Conservation (phyloP, 2,113 vertebrate species). For the Rhinolophus sinicus region DNA sequence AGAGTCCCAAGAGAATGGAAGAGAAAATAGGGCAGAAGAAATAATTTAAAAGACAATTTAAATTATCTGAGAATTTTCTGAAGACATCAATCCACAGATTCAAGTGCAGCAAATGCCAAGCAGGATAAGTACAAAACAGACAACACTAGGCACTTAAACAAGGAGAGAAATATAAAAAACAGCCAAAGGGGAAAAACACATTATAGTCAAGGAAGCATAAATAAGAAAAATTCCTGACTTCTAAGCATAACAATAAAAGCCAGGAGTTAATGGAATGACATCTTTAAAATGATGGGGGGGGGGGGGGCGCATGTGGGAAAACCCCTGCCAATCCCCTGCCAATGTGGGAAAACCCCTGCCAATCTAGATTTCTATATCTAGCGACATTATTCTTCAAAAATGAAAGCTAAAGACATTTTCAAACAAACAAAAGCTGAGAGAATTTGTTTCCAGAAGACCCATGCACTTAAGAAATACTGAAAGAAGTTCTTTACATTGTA, state of each 20-base stretch:
- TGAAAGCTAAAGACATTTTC: neutral
- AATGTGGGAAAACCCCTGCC: neutral
- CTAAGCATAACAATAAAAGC: neutral
- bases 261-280: neutral
- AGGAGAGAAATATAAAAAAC: neutral
- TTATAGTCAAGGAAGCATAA: neutral
- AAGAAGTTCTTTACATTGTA: neutral
- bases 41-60: neutral
- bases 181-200: neutral
- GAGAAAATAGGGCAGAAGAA: neutral
- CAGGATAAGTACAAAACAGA: neutral
- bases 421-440: neutral
- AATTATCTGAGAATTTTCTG: slow-evolving; percentile 1
- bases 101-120: neutral
- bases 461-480: neutral
- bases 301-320: no score
- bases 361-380: neutral
- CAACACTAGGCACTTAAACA: neutral
- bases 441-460: neutral
- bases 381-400: slow-evolving; percentile 21
- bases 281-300: neutral
- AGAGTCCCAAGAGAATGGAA: neutral
- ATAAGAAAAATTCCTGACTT: neutral
- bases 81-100: slow-evolving; percentile 12
- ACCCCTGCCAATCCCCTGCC: neutral